Conservation (phyloP, 2,888 invertebrate species). For the Chironomus riparius region DNA sequence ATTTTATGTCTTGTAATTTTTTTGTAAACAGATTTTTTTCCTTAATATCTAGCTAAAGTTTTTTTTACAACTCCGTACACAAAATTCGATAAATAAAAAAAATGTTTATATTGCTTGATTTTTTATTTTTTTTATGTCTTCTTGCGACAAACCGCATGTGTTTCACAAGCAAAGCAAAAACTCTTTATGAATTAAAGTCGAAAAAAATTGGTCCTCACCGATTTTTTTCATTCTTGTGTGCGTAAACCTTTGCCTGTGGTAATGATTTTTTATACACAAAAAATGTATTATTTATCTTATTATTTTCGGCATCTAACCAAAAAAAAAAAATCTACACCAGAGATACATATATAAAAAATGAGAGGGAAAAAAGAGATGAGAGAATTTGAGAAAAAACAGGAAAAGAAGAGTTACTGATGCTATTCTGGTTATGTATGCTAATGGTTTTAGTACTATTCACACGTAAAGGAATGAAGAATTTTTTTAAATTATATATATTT, state of each 20-base stretch:
- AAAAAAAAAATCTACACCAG: neutral
- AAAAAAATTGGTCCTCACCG: slow-evolving; percentile 26
- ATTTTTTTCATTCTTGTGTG: slow-evolving; percentile 13
- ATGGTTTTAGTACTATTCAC: too few species aligned
- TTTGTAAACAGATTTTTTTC: neutral
- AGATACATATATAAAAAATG: too few species aligned
- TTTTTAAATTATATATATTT: too few species aligned
- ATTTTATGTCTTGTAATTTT: neutral
- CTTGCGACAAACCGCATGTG: slow-evolving; percentile 20
- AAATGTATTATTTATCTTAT: neutral
- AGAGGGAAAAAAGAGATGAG: too few species aligned
- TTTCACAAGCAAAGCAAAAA: slow-evolving; percentile 20
- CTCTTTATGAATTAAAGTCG: slow-evolving; percentile 22
- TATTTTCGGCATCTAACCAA: slow-evolving; percentile 12
- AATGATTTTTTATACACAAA: slow-evolving; percentile 13
- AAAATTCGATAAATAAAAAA: neutral
- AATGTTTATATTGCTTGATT: neutral
- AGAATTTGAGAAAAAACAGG: too few species aligned
- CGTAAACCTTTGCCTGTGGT: neutral
- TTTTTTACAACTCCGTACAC: neutral
- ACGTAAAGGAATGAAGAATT: too few species aligned
- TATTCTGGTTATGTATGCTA: too few species aligned
- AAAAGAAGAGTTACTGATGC: too few species aligned
- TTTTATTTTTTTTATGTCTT: neutral
- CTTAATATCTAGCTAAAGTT: neutral